Evolutionary conservation across 2,797 vertebrate species (phyloP), one percentile per base, ranked within the genome.

Genomic region (Lycodopsis pacificus): DNA sequence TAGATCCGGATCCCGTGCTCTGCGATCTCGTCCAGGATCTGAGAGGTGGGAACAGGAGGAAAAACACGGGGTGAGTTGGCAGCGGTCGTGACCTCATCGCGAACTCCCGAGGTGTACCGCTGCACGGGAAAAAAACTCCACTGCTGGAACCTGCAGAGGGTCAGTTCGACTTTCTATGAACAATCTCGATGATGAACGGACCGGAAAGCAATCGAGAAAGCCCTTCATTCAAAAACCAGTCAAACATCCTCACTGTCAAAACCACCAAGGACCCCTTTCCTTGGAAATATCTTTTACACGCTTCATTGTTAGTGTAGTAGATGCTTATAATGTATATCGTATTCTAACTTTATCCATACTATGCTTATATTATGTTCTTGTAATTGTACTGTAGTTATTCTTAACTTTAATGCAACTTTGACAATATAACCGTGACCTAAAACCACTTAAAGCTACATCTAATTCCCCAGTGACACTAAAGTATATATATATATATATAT

Each of bases 1-100:
- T 98, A 98, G 82, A 97, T 97, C 65, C 93, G 94, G 84, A 97
- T 98, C 49, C 97, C 96, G 0, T 98, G 97, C 77, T 98, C 97
- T 13, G 94, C 96, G 64, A 98, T 98, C 92, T 98, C 97, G 77
- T 98, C 97, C 86, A 98, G 91, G 89, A 98, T 94, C 97, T 97
- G 70, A 59, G 27, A 14, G 44, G 68, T 17, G 44, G 11, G 76
- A 70, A 80, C 5, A 7, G 81, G 44, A 77, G 56, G 53, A 17
- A 19, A 76, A 30, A 63, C 25, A 53, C 30, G 20, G 38, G 1
- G 20, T 87, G 44, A 89, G 36, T 13, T 19, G 4, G 53, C 32
- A 14, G 49, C 7, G 36, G 63, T 49, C 4, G 15, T 42, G 58
- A 77, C 77, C 58, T 68, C 36, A 64, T 19, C 17, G 7, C 64